Base-by-base conservation (phyloP, 2,888 invertebrate species). In the Stenodera caucasica region DNA sequence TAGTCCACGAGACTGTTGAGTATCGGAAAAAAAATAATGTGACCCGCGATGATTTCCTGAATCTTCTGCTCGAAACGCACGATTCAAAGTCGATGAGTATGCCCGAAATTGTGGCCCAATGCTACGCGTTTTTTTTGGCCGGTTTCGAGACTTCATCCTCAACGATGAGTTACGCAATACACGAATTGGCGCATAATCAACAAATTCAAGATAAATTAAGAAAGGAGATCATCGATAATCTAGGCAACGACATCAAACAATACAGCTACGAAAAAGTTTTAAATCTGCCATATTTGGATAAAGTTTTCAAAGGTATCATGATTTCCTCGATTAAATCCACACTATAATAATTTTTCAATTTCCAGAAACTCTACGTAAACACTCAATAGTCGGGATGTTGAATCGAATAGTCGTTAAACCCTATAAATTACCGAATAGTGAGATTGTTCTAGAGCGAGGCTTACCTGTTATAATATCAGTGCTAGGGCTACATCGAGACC, bases 61-160 rank as follows among this genome's bases (percentile, higher is more conserved):
- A 86, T 60, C 69, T 84, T 2, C 73, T 85, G 55, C 75, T 83
- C 15, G 79, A 84, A 33, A 64, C 85, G 23, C n/a, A 82, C 68
- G 1, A n/a, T n/a, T 21, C 21, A 23, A 45, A 12, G 5, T n/a
- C 45, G 5, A 23, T 7, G n/a, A 51, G 23, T 14, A 14, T 64
- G 26, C 18, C 55, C 2, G 61, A 84, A 30, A 60, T 86, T 2
- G 79, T 82, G 0, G 80, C 84, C 0, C 84, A 86, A 35, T 55
- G 60, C 0, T 67, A 57, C 32, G 68, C 83, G 0, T 84, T 87
- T 66, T 83, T 83, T 58, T 53, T 77, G 0, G 84, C 82, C 11
- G 84, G 84, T 0, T 84, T 82, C 57, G 84, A 84, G 67, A 83
- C 84, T 0, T 82, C 83, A 0, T 78, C 80, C 6, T 80, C 81